Percentiles rank a stretch among this genome's conserved stretches.
phyloP scores from a whole-genome alignment of 2,888 invertebrate genomes.

The Sarcophaga subvicina region DNA sequence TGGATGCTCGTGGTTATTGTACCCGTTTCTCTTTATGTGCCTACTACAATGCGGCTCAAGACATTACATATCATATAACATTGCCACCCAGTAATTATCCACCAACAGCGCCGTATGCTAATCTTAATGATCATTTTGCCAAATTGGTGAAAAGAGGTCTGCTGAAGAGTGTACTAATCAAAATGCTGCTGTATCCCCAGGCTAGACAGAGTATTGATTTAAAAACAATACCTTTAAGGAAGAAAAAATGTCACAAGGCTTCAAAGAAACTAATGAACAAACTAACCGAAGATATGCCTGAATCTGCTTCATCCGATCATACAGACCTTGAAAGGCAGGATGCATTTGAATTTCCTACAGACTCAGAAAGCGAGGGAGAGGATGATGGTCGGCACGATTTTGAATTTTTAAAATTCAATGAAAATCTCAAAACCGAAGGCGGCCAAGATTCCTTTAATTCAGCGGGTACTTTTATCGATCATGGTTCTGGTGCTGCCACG shows the following conservation, averaged over 20 bases:
- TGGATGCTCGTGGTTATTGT: conserved; percentile 84
- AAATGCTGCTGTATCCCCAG: conserved; percentile 88
- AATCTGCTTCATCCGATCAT: conserved; percentile 70
- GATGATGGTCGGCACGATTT: conserved; percentile 78
- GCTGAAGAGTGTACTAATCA: conserved; percentile 87
- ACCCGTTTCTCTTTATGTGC: conserved; percentile 83
- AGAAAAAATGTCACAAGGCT: conserved; percentile 80
- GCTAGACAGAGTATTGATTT: conserved; percentile 84
- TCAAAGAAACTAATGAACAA: conserved; percentile 77
- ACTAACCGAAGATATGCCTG: conserved; percentile 61
- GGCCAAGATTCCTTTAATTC: conserved; percentile 75
- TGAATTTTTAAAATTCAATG: conserved; percentile 87
- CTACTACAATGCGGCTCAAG: conserved; percentile 78
- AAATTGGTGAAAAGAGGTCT: conserved; percentile 88
- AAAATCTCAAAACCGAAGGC: conserved; percentile 79
- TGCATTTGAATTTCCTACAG: conserved; percentile 82
- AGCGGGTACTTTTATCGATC: conserved; percentile 83
- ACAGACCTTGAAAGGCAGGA: conserved; percentile 84
- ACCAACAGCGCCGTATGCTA: conserved; percentile 89
- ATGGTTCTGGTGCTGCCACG: conserved; percentile 76
- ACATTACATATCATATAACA: conserved; percentile 80
- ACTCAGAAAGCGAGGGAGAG: conserved; percentile 82
- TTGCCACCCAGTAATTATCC: conserved; percentile 89
- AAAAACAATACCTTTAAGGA: conserved; percentile 83
- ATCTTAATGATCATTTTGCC: conserved; percentile 89